Evolutionary conservation across 2,113 vertebrate species (phyloP), one percentile per base, ranked within the genome.

Genomic region (Lepidothrix coronata): DNA sequence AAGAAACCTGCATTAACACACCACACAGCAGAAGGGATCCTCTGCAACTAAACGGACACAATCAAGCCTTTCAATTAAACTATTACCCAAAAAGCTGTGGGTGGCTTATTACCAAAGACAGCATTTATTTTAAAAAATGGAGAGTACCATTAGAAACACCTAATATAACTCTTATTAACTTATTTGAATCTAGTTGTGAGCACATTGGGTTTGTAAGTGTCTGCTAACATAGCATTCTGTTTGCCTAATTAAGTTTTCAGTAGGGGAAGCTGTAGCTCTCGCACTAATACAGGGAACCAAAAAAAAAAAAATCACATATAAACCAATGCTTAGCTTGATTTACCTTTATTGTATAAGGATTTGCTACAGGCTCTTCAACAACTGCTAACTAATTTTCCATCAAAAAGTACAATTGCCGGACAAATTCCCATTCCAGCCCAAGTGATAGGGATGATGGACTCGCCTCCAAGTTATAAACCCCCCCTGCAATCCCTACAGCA

Each of bases 211-310:
- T 89, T 88, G 35, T 89, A 91, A 95, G 86, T 91, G 77, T 73
- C 91, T 96, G 96, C 92, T 96, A 97, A 96, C 92, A 94, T 85
- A 92, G 95, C 92, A 94, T 95, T 97, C 88, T 93, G 91, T 91
- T 97, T 96, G 89, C 91, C 94, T 95, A 94, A 96, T 97, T 97
- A 94, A 94, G 93, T 91, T 95, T 96, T 93, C 95, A 93, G 91
- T 15, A 95, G 84, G 87, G 51, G 84, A 94, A 96, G 88, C 93
- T 93, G 68, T 39, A 96, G 85, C 83, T 82, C 72, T 85, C 85
- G 21, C 8, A 70, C 81, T 96, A 93, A 95, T 91, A 96, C 2
- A 93, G 18, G 67, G 73, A 96, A 91, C 30, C 41, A 88, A 76
- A 58, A 70, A 49, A 94, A 92, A 75, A 55, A 94, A 92, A 76